A percentile compares a stretch with the other conserved stretches of the same genome.
phyloP scores from a whole-genome alignment of 2,888 invertebrate genomes.

The Carcina quercana region DNA sequence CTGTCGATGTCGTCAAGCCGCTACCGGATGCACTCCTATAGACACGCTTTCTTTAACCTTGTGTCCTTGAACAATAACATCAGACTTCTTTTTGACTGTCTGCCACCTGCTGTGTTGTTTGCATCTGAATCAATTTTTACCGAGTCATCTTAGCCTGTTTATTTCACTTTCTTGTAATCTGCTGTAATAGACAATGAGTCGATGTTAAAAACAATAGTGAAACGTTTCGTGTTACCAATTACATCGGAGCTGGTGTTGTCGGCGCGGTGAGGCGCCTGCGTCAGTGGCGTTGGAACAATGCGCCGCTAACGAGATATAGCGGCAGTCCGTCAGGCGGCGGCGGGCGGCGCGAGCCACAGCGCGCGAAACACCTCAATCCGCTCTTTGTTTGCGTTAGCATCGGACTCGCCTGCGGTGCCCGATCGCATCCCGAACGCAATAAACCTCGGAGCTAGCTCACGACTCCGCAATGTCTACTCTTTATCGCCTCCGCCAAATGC shows the following conservation, averaged over 20 bases:
- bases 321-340: slow-evolving; percentile 34
- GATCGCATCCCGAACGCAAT: slow-evolving; percentile 64
- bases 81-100: slow-evolving; percentile 1
- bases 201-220: slow-evolving; percentile 20
- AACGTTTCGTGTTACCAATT: slow-evolving; percentile 27
- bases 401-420: slow-evolving; percentile 38
- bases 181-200: slow-evolving; percentile 11
- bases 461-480: slow-evolving; percentile 60
- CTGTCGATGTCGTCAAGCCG: slow-evolving; percentile 40
- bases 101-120: slow-evolving; percentile 5
- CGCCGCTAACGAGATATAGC: slow-evolving; percentile 48
- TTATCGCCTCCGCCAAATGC: slow-evolving; percentile 59
- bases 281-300: slow-evolving; percentile 38
- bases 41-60: slow-evolving; percentile 60
- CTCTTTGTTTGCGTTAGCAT: slow-evolving; percentile 54
- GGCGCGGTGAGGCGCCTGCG: slow-evolving; percentile 17
- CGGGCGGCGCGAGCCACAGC: slow-evolving; percentile 24
- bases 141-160: slow-evolving; percentile 7
- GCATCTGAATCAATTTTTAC: slow-evolving; percentile 12
- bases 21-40: slow-evolving; percentile 45
- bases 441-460: slow-evolving; percentile 63
- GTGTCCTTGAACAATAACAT: slow-evolving; percentile 46
- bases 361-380: slow-evolving; percentile 55
- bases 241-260: slow-evolving; percentile 22
- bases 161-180: slow-evolving; percentile 14